Percentiles rank a stretch among this genome's conserved stretches.
phyloP scores from a whole-genome alignment of 2,797 vertebrate genomes.

The Xiphorhynchus erythropygius region DNA sequence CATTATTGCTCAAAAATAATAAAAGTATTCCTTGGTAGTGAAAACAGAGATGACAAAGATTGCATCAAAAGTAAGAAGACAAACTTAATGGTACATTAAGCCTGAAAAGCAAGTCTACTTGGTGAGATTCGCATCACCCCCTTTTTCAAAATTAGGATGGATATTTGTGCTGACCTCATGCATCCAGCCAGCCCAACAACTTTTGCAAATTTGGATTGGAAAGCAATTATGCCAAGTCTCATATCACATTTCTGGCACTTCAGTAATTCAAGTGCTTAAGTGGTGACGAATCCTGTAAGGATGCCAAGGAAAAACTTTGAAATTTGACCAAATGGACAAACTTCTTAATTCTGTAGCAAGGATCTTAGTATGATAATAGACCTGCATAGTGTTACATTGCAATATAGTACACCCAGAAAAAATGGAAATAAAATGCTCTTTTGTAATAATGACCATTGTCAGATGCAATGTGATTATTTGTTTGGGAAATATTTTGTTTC shows the following conservation, averaged over 20 bases:
- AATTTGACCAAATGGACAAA: conserved; percentile 51
- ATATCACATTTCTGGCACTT: neutral
- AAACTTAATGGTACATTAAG: neutral
- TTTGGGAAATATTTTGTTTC: conserved; percentile 18
- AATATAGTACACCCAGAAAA: conserved; percentile 43
- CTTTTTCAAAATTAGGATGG: neutral
- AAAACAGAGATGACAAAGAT: neutral
- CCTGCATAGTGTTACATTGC: conserved; percentile 34
- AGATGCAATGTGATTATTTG: conserved; percentile 46
- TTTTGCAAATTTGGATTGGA: neutral
- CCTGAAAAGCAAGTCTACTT: neutral
- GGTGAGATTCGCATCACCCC: neutral
- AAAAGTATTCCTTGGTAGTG: neutral
- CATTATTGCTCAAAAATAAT: neutral
- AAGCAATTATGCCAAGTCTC: neutral
- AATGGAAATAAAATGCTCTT: conserved; percentile 72
- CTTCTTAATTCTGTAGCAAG: conserved; percentile 43
- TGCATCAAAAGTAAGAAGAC: neutral
- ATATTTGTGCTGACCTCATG: neutral
- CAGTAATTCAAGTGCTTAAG: neutral
- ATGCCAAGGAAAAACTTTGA: conserved; percentile 60
- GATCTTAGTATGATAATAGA: conserved; percentile 32
- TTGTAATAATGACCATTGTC: conserved; percentile 61
- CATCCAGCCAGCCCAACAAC: neutral
- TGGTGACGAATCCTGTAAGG: conserved; percentile 18